Conservation (phyloP, 2,797 vertebrate species). For the Bovichtus diacanthus region DNA sequence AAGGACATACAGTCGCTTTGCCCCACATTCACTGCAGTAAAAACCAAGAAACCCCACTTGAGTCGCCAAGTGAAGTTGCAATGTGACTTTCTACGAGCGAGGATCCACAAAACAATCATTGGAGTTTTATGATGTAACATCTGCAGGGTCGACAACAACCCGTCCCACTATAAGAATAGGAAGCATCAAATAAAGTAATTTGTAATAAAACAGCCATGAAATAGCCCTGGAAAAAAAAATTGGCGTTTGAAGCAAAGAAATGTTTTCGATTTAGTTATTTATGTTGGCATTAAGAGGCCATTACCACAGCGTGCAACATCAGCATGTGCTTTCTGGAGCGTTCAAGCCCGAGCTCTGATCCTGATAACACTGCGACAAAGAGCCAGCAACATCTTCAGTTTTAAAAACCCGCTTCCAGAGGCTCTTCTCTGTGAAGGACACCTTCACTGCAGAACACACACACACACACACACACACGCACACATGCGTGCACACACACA, state of each 20-base stretch:
- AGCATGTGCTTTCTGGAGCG: constrained; percentile 80
- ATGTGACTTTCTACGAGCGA: constrained; percentile 25
- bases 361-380: constrained; percentile 88
- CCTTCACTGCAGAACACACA: constrained; percentile 64
- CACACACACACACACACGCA: constrained; percentile 35
- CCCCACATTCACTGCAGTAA: constrained; percentile 55
- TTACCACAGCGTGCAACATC: constrained; percentile 82
- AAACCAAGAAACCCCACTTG: constrained; percentile 34
- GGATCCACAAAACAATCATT: neutral
- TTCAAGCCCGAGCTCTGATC: constrained; percentile 75
- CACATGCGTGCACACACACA: constrained; percentile 29
- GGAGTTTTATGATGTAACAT: constrained; percentile 28
- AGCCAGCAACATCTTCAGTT: constrained; percentile 78
- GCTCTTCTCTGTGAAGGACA: constrained; percentile 73
- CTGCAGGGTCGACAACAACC: constrained; percentile 42
- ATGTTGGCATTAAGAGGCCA: constrained; percentile 78
- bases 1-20: constrained; percentile 64
- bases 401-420: constrained; percentile 62
- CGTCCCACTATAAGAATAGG: neutral
- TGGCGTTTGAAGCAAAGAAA: constrained; percentile 57
- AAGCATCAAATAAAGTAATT: constrained; percentile 43
- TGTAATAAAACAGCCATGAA: constrained; percentile 61
- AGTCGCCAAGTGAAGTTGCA: constrained; percentile 51
- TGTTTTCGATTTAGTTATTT: constrained; percentile 79
- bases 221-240: constrained; percentile 42